These are phyloP conservation scores for Rousettus madagascariensis DNA, from an alignment of 2,797 vertebrate species.

Conservation along the genomic window DNA sequence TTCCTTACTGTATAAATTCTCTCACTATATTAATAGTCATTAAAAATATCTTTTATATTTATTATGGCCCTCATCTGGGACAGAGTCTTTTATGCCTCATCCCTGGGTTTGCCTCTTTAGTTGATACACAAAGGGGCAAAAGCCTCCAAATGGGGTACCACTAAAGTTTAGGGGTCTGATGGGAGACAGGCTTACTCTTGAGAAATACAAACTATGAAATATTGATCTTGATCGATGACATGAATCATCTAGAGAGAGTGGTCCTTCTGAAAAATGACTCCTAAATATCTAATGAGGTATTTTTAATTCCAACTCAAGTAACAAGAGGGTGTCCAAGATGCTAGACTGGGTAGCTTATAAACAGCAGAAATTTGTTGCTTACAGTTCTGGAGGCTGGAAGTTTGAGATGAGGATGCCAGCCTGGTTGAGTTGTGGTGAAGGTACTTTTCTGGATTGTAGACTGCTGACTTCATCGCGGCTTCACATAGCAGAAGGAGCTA, in stretches of 20 bases:
- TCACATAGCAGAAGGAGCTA: neutral
- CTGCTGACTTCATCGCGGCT: neutral
- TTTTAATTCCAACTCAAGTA: slow-evolving; percentile 18
- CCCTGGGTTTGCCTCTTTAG: neutral
- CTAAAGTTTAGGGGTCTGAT: neutral
- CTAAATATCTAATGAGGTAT: neutral
- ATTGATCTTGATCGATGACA: neutral
- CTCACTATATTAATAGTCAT: neutral
- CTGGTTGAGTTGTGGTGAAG: neutral
- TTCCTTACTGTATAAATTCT: neutral
- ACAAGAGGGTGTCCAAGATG: neutral
- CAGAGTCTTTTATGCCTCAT: neutral
- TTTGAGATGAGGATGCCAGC: neutral
- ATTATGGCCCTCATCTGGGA: neutral
- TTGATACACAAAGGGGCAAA: neutral
- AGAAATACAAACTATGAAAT: neutral
- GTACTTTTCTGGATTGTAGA: neutral
- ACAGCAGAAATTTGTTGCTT: neutral
- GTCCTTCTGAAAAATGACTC: neutral
- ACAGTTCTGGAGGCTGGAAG: neutral
- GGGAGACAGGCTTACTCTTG: neutral
- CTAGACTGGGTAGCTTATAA: neutral
- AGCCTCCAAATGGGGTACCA: neutral
- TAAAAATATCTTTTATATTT: neutral
- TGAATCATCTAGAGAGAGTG: neutral